Percentiles rank a stretch among this genome's conserved stretches.
Evolutionary conservation across 2,113 vertebrate genomes (phyloP).

Genomic region (Lophotis ruficrista): DNA sequence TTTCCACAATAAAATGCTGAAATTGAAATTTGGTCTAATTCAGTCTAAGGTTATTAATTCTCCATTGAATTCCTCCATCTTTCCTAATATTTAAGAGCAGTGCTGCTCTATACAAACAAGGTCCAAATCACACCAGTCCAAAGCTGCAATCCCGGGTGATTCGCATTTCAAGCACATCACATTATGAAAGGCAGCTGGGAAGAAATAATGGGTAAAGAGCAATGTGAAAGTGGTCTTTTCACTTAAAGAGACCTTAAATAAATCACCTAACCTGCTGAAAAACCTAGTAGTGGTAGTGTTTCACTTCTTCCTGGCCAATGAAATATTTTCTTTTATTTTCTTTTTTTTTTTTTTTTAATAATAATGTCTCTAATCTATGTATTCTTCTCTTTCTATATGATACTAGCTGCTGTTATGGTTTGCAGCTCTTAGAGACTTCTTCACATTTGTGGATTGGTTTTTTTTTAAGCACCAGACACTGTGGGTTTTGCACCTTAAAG

Average conservation of each 20-base stretch:
- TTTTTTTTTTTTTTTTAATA: too few relatives aligned
- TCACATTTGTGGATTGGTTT: too few relatives aligned
- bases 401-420: neutral
- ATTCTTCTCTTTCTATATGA: neutral
- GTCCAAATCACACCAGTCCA: too few relatives aligned
- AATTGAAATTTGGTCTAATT: neutral
- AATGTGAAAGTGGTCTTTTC: neutral
- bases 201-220: neutral
- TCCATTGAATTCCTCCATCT: neutral
- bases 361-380: too few relatives aligned
- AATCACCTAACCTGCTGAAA: neutral
- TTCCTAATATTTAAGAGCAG: neutral
- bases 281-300: neutral
- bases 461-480: neutral
- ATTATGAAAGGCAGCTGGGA: neutral
- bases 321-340: neutral
- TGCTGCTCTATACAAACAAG: neutral
- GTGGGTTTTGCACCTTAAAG: neutral
- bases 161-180: neutral
- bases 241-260: neutral
- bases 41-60: neutral
- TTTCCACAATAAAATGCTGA: constrained; percentile 18
- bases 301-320: neutral
- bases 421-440: neutral
- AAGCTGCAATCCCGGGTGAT: neutral